Evolutionary conservation across 2,113 vertebrate genomes (phyloP), one percentile per base, ranked within the genome.

Genomic region (Eptesicus fuscus): DNA sequence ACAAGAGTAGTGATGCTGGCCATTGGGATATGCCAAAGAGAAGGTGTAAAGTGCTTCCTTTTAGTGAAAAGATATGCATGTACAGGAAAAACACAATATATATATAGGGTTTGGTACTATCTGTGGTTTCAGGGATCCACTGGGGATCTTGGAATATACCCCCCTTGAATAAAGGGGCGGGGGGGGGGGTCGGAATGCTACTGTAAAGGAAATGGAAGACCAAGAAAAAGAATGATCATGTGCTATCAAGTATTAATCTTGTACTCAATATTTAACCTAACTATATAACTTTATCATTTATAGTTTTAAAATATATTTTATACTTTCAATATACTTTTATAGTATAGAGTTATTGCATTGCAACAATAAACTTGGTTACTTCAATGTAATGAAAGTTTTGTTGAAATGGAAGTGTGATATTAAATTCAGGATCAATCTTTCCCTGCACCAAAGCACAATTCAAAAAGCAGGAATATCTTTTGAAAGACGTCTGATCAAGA

Each of bases 401-500:
- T 89, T 89, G 80, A 93, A 84, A 80, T 61, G 30, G 32, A 91
- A 22, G 11, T n/a, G 10, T 4, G 0, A 0, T 35, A 40, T 77
- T 77, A 44, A 70, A n/a, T 5, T 18, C n/a, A 80, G 65, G 30
- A 76, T 30, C 8, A 49, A 10, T 35, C 32, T 86, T 53, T 1
- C 35, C 30, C 8, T 86, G 61, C 13, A 49, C 32, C 73, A 90
- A 90, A 74, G 49, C 18, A 65, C 65, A 78, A 76, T 47, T 85
- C 53, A 59, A 67, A 90, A 4, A 49, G 44, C 77, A 86, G 51
- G 69, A 76, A 91, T 78, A 69, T 78, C 44, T 79, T 80, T 79
- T 84, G 32, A 93, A 88, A 88, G 79, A 71, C 25, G 23, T 42
- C 47, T 18, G 9, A 69, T 86, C 35, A 53, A 73, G 70, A 93